Base-by-base conservation (phyloP, 1,140 invertebrate species). In the Dinothrombium tinctorium region DNA sequence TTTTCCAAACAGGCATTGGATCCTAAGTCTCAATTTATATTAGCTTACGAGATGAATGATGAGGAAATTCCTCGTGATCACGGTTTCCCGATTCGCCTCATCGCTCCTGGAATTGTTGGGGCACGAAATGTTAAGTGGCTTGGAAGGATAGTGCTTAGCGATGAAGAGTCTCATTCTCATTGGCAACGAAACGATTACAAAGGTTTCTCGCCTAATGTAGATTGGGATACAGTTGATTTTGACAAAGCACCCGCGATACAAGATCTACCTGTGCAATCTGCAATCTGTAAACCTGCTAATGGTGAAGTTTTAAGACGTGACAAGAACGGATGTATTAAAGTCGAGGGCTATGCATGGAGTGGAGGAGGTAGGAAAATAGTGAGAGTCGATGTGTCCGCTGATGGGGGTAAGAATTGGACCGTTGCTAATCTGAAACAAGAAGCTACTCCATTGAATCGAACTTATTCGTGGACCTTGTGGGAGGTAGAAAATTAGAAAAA, bases 111-210 rank as follows among this genome's bases (percentile, higher is more conserved):
- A 26, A 70, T 61, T 33, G 59, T 67, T 28, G 68, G 68, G 15
- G 67, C 67, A 4, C 54, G 68, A 22, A 62, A 63, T 53, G 68
- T 70, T 14, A 70, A 70, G 51, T 70, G 68, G 69, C 42, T 71
- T 14, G 55, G 53, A 14, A 56, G 50, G 54, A 87, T 98, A 47
- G 66, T 72, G 5, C 57, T 92, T 1, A 80, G 79, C 2, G 65
- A 74, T 24, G 62, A 76, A 24, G 92, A 99, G 59, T 87, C 81
- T 51, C 57, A 68, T 20, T 83, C 79, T 2, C 86, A 92, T 58
- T 99, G 87, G 82, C 92, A 99, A 58, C 74, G 78, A 55, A 77
- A 78, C 45, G 92, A 98, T 60, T 98, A 96, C 56, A 89, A 92
- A 60, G 70, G 77, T 4, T 94, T 96, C 58, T 79, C 78, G 49